Percentiles rank a stretch among this genome's conserved stretches.
These are phyloP conservation scores for Oxyruncus cristatus DNA, from an alignment of 2,113 vertebrate species.

Conservation along the genomic window DNA sequence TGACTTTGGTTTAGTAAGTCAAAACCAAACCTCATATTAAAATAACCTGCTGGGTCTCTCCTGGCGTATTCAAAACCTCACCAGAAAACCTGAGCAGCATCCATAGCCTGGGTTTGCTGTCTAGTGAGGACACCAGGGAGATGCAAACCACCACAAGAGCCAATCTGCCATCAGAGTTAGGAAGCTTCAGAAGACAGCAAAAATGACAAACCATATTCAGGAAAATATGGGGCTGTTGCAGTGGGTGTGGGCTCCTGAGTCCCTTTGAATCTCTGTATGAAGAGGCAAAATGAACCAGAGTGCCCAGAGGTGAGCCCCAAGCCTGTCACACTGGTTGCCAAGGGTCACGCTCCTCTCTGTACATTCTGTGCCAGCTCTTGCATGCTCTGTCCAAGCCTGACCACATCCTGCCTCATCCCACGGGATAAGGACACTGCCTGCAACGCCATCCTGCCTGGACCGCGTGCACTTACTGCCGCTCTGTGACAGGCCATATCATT, in stretches of 20 bases:
- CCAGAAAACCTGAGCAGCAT: background rate
- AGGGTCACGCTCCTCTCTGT: background rate
- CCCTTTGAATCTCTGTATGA: background rate
- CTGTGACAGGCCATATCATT: constrained; percentile 34
- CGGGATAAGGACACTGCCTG: background rate
- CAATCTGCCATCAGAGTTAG: background rate
- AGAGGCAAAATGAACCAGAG: background rate
- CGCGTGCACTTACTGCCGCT: accelerated
- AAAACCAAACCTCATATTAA: background rate
- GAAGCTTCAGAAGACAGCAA: background rate
- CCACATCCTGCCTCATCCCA: background rate
- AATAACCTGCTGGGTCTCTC: background rate
- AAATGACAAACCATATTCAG: background rate
- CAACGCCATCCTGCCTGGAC: background rate
- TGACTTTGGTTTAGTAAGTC: background rate
- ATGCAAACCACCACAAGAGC: background rate
- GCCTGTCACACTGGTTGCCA: accelerated
- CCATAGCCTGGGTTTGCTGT: background rate
- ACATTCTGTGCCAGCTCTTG: background rate
- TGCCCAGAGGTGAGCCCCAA: background rate
- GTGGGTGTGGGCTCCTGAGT: accelerated
- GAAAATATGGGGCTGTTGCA: background rate
- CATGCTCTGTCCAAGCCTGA: background rate
- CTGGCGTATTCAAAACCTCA: background rate
- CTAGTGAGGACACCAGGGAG: background rate